phyloP scores from a whole-genome alignment of 2,888 invertebrate genomes.

The Parnassius smintheus region DNA sequence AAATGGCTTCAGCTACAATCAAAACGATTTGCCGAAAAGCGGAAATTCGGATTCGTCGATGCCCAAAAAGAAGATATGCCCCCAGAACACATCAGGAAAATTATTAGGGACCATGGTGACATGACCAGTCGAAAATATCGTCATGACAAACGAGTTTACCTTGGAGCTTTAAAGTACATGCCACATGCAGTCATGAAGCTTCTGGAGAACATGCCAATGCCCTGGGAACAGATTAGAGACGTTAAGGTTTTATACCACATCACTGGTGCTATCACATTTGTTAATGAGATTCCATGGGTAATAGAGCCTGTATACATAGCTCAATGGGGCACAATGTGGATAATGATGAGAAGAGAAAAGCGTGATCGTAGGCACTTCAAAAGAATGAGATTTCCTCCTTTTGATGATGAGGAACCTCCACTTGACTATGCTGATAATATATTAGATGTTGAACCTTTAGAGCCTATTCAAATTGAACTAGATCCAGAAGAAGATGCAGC shows the following conservation, averaged over 20 bases:
- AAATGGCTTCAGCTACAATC: conserved; percentile 99
- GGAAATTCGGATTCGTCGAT: conserved; percentile 99
- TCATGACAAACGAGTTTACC: conserved; percentile 98
- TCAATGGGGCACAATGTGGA: conserved; percentile 99
- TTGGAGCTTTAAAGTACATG: conserved; percentile 99
- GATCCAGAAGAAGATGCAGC: conserved; percentile 96
- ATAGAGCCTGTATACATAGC: conserved; percentile 99
- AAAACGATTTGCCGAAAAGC: conserved; percentile 98
- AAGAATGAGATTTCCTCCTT: conserved; percentile 99
- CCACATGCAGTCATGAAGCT: conserved; percentile 99
- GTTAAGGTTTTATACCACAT: conserved; percentile 99
- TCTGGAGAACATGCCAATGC: conserved; percentile 99
- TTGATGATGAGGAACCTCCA: conserved; percentile 99
- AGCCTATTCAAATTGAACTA: conserved; percentile 99
- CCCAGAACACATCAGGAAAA: conserved; percentile 99
- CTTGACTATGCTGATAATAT: conserved; percentile 99
- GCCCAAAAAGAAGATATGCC: conserved; percentile 99
- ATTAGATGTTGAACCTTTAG: conserved; percentile 98
- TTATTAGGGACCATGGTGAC: conserved; percentile 99
- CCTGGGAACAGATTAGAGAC: conserved; percentile 99
- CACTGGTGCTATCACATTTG: conserved; percentile 99
- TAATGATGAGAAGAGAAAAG: conserved; percentile 99
- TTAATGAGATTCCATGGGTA: conserved; percentile 99
- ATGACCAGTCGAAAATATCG: conserved; percentile 99
- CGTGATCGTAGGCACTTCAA: conserved; percentile 99